Percentiles rank a stretch among this genome's conserved stretches.
Evolutionary conservation across 2,888 invertebrate genomes (phyloP).

Genomic region (Antitype chi): DNA sequence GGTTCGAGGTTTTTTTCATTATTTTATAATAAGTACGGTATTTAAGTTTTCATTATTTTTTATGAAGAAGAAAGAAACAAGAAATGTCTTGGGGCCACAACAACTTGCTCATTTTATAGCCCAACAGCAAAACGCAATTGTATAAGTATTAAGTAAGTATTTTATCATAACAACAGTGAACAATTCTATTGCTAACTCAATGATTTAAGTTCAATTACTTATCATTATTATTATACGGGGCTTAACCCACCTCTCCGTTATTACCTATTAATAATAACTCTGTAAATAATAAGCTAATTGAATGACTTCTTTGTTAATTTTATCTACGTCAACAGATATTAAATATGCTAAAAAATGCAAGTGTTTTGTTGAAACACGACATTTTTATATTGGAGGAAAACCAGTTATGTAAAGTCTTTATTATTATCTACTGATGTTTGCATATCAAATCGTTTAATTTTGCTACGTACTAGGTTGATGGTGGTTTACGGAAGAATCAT

Average conservation of each 20-base stretch:
- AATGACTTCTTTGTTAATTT: conserved; percentile 16
- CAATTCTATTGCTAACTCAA: conserved; percentile 38
- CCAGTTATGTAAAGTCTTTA: conserved; percentile 37
- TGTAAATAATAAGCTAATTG: conserved; percentile 7
- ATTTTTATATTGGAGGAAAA: conserved; percentile 34
- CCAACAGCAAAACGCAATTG: conserved; percentile 12
- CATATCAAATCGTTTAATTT: conserved; percentile 8
- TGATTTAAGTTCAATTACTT: conserved; percentile 43
- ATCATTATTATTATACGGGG: conserved; percentile 28
- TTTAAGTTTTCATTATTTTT: conserved; percentile 3
- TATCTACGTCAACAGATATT: conserved; percentile 25
- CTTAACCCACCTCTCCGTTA: conserved; percentile 7
- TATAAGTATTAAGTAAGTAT: neutral
- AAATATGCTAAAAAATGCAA: conserved; percentile 37
- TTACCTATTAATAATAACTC: conserved; percentile 1
- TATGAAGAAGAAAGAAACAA: neutral
- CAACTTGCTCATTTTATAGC: conserved; percentile 38
- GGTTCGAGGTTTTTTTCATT: neutral
- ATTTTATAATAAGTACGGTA: neutral
- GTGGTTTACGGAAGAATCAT: conserved; percentile 4
- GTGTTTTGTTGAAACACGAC: neutral
- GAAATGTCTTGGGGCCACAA: neutral
- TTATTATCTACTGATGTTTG: conserved; percentile 13
- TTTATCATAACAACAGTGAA: conserved; percentile 38
- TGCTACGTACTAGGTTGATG: conserved; percentile 13